phyloP scores from a whole-genome alignment of 1,140 invertebrate genomes.

The Riptortus pedestris region DNA sequence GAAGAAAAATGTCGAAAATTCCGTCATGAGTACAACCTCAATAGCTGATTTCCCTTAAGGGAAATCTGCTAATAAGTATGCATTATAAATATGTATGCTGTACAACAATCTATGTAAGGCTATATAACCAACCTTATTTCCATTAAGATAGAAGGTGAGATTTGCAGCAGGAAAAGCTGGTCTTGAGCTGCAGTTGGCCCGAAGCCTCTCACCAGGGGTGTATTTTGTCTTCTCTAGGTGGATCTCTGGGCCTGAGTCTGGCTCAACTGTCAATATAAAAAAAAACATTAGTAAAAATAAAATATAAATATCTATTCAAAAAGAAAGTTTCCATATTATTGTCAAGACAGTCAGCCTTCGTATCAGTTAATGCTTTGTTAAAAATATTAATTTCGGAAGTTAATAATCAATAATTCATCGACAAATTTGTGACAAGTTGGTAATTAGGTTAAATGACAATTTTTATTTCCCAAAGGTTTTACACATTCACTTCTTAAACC shows the following conservation, averaged over 20 bases:
- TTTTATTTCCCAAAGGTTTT: no score
- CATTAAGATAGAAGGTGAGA: constrained; percentile 28
- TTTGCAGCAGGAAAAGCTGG: constrained; percentile 28
- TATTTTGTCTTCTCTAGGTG: constrained; percentile 27
- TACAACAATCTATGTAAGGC: no score
- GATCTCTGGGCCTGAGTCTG: constrained; percentile 24
- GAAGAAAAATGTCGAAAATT: no score
- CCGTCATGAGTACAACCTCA: no score
- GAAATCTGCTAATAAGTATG: no score
- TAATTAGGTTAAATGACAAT: no score
- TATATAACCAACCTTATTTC: no score
- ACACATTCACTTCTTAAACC: no score
- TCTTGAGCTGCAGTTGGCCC: constrained; percentile 29
- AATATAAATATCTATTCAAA: neutral
- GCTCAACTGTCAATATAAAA: constrained; percentile 24
- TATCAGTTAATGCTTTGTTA: neutral
- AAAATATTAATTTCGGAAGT: neutral
- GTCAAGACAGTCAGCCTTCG: neutral
- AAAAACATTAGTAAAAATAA: no score
- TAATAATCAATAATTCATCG: neutral
- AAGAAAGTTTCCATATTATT: neutral
- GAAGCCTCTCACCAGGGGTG: constrained; percentile 27
- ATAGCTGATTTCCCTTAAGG: no score
- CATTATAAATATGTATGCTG: no score
- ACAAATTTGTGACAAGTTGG: no score